Conservation (phyloP, 2,797 vertebrate genomes). For the Galago senegalensis region DNA sequence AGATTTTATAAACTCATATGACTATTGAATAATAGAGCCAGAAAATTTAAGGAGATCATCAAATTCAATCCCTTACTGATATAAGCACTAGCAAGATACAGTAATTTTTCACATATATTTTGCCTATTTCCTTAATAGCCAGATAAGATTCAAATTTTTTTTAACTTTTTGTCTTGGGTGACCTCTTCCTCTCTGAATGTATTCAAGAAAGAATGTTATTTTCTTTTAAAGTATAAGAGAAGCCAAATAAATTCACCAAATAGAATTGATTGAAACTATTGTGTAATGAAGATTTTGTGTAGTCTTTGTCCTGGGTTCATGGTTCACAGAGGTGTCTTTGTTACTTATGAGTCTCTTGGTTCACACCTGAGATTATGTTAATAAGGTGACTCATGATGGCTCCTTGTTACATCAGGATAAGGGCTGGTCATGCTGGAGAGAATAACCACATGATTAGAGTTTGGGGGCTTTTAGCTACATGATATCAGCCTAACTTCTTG, state of each 20-base stretch:
- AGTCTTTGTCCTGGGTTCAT: neutral
- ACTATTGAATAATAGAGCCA: neutral
- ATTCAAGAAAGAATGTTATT: neutral
- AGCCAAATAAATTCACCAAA: neutral
- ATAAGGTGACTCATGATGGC: neutral
- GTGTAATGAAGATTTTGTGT: neutral
- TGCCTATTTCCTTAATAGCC: neutral
- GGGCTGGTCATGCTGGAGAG: neutral
- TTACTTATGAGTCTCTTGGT: neutral
- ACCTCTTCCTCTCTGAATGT: neutral
- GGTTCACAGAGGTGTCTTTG: neutral
- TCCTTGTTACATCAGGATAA: neutral
- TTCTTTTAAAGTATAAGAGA: neutral
- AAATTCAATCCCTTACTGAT: neutral
- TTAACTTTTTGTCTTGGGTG: neutral
- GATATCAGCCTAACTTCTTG: neutral
- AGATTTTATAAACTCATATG: neutral
- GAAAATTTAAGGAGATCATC: neutral
- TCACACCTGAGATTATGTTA: neutral
- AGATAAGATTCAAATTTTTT: neutral
- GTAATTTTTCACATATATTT: neutral
- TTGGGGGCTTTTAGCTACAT: neutral
- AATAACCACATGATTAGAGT: neutral
- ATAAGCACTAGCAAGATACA: neutral
- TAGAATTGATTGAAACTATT: neutral